Conservation (phyloP, 2,888 invertebrate species). For the Protodeltote pygarga region DNA sequence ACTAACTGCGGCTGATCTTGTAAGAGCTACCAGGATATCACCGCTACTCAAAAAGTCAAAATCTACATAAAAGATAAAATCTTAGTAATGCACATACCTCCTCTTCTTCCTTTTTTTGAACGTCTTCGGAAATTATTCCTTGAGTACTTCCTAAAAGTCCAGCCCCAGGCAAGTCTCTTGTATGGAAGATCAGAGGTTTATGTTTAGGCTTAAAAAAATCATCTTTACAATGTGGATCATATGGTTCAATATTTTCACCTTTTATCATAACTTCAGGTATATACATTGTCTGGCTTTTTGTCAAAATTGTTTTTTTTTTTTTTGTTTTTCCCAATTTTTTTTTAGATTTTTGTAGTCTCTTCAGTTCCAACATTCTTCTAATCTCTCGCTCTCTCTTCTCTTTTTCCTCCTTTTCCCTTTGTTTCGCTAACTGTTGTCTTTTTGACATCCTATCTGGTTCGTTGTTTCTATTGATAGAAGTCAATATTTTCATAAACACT, state of each 20-base stretch:
- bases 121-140: too few species aligned
- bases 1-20: too few species aligned
- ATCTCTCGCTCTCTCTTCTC: neutral
- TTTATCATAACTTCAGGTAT: constrained; percentile 40
- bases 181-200: too few species aligned
- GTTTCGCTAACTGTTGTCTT: neutral
- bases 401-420: neutral
- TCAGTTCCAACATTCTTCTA: neutral
- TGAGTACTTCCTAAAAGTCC: too few species aligned
- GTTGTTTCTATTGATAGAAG: neutral
- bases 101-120: too few species aligned
- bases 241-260: constrained; percentile 45
- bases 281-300: neutral
- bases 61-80: too few species aligned
- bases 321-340: neutral
- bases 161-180: too few species aligned
- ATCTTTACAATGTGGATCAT: constrained; percentile 21
- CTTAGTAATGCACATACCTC: too few species aligned
- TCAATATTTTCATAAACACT: neutral
- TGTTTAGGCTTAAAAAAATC: too few species aligned
- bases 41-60: too few species aligned
- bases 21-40: too few species aligned
- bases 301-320: neutral
- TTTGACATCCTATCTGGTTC: neutral
- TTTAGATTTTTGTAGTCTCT: neutral